Evolutionary conservation across 1,140 invertebrate genomes (phyloP), one percentile per base, ranked within the genome.

Genomic region (Drosophila kanapiae): DNA sequence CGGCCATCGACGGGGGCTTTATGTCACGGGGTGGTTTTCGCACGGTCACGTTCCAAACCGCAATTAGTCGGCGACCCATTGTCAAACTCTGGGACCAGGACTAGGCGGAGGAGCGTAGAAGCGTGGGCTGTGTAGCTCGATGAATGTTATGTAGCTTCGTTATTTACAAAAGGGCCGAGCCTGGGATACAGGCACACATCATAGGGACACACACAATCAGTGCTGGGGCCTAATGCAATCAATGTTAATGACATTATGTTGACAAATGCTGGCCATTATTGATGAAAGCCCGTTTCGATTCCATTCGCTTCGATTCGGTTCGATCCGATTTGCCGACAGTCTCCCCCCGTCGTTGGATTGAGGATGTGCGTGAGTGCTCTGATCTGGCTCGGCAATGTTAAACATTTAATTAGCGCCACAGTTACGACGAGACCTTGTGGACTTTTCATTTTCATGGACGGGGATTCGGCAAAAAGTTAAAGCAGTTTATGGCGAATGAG

Each of bases 171-270:
- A 83, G 84, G 84, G 83, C 48, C 49, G 7, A n/a, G 33, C 10
- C 13, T 23, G 47, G 33, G n/a, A 35, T 35, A 65, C 11, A 37
- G 31, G 56, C 64, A 58, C 49, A 72, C 42, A 60, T 64, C 62
- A 61, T 61, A 38, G 62, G 29, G 18, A 18, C 38, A 47, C 51
- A 42, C 65, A 90, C 86, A 88, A 90, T 88, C 84, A 90, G 80
- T 81, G 78, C 70, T 48, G 62, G 74, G 65, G 74, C 64, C 81
- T 81, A 90, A 90, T 81, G 85, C 85, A 90, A 90, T 90, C 85
- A 90, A 90, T 90, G 85, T 83, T 90, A 90, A 90, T 90, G 85
- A 90, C 85, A 90, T 90, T 90, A 88, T 84, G 78, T 88, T 90
- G 85, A 90, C 85, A 90, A 90, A 90, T 90, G 85, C 88, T 85